Evolutionary conservation across 2,797 vertebrate genomes (phyloP).

Genomic region (Coregonus suidteri): DNA sequence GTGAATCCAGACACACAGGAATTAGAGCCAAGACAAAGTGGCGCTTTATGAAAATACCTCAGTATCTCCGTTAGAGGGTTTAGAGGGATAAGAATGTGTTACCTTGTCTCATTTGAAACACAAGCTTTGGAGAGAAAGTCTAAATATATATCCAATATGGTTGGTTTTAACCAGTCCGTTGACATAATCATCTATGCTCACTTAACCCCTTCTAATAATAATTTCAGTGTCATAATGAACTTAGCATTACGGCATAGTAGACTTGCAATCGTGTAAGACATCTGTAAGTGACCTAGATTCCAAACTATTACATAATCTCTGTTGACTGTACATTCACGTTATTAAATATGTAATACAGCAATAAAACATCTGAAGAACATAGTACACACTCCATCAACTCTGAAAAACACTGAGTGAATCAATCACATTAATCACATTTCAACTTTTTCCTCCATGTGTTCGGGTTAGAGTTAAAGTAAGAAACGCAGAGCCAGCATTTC

Average conservation of each 20-base stretch:
- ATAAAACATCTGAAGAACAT: not conserved
- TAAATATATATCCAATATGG: too few species aligned
- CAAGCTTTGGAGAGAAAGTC: not conserved
- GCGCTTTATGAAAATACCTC: conserved; percentile 26
- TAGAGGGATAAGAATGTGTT: not conserved
- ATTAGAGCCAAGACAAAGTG: conserved; percentile 35
- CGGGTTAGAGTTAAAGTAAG: too few species aligned
- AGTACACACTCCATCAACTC: not conserved
- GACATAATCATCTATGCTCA: not conserved
- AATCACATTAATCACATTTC: not conserved
- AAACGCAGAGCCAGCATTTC: not conserved
- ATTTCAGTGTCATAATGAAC: not conserved
- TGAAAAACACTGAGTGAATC: not conserved
- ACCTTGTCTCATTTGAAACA: not conserved
- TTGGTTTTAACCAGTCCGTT: not conserved
- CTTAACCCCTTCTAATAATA: not conserved
- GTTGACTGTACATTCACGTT: too few species aligned
- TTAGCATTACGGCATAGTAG: not conserved
- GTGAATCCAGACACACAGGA: conserved; percentile 44
- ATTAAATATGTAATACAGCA: too few species aligned
- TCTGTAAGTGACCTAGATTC: not conserved
- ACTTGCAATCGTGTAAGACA: not conserved
- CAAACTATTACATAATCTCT: too few species aligned
- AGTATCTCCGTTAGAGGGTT: not conserved
- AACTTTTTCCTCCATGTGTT: not conserved